Evolutionary conservation across 2,113 vertebrate genomes (phyloP), one percentile per base, ranked within the genome.

Genomic region (Labeo catla): DNA sequence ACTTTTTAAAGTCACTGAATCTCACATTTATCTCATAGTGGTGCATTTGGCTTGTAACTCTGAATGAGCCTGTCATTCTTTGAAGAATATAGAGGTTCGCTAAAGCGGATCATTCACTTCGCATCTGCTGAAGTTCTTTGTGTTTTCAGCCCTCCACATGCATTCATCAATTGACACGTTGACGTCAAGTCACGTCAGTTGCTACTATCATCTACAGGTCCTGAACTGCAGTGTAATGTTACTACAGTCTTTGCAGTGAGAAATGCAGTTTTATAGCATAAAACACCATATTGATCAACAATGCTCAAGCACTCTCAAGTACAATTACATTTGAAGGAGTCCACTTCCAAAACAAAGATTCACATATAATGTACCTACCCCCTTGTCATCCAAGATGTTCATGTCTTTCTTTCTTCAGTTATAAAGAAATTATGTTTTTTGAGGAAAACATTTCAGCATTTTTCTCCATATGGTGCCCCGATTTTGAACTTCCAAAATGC

Each of bases 71-170:
- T 61, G 19, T 80, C 77, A 2, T 63, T 43, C 77, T 80, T n/a
- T 16, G 59, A n/a, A 80, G 11, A 63, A 45, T 39, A 63, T 80
- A 80, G 57, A 80, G 21, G 12, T 63, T 80, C 54, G n/a, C 57
- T 63, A 8, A 63, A 45, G 57, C 19, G 19, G 36, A 80, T 80
- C 54, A 80, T 23, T 10, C 57, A 23, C 21, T 47, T 59, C 9
- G n/a, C 52, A 79, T 59, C 77, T 79, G 77, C 77, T 63, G 43
- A 45, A 63, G 77, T 45, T 80, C 77, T 80, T 10, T 63, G 19
- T 79, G 21, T 80, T 61, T 11, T 45, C 39, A 63, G 36, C 16
- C 76, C 34, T 79, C 36, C 57, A 23, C 57, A 15, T 39, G 36
- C 15, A 21, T 12, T 80, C 11, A 80, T 80, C 19, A 21, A 34